Evolutionary conservation across 2,797 vertebrate genomes (phyloP).

Genomic region (Liasis olivaceus): DNA sequence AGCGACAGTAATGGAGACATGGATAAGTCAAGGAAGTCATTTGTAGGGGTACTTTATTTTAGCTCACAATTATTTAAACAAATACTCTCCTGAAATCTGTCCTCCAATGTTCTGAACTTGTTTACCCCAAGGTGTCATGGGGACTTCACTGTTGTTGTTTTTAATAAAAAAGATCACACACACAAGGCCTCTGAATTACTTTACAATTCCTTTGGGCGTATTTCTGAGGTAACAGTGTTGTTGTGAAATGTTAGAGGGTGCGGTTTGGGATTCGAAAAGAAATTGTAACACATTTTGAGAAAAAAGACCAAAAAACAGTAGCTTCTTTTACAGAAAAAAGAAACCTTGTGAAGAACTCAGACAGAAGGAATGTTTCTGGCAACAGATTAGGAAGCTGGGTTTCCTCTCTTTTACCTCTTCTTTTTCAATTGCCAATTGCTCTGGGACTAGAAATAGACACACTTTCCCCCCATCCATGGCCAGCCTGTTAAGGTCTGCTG

Average conservation of each 20-base stretch:
- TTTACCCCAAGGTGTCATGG: not conserved
- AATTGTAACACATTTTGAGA: not conserved
- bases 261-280: not conserved
- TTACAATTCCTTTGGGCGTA: not conserved
- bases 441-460: no score
- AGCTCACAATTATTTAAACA: not conserved
- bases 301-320: not conserved
- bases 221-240: not conserved
- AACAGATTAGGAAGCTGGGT: not conserved
- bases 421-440: no score
- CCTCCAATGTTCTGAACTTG: not conserved
- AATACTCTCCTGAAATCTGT: not conserved
- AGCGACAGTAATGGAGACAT: not conserved
- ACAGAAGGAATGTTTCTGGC: not conserved
- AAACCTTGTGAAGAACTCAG: not conserved
- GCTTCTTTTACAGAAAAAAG: not conserved
- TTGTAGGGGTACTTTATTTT: not conserved
- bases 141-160: not conserved
- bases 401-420: not conserved
- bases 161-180: not conserved
- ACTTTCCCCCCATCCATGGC: no score
- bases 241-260: no score
- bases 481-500: no score
- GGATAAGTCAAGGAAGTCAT: not conserved
- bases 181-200: not conserved